Base-by-base conservation (phyloP, 2,888 invertebrate genomes). In the Hartigia nigra region DNA sequence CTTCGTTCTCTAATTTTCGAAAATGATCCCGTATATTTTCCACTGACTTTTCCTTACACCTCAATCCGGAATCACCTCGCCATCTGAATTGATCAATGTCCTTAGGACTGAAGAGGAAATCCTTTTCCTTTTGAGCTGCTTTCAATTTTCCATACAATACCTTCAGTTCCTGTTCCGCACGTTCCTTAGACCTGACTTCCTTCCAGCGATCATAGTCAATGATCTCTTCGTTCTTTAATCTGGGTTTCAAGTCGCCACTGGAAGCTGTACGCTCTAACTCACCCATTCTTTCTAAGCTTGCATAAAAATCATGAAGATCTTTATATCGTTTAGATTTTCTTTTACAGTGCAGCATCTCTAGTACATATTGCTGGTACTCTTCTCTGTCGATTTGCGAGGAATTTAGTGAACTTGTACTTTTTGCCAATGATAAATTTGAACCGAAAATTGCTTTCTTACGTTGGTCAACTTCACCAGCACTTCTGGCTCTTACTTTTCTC, bases 181-280 rank as follows among this genome's bases (percentile, higher is more conserved):
- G 94, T 91, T 97, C 97, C 83, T 96, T 95, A 11, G 94, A 93
- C 77, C 97, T 93, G 34, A 97, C 94, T 91, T 95, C 95, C 89
- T 95, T 96, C 97, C 97, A 97, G 79, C 96, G 94, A 83, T 97
- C 97, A 89, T 96, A 97, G 92, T 97, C 97, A 81, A 97, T 95
- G 12, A 97, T 95, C 90, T 97, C 96, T 86, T 96, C 95, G 87
- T 96, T 95, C 90, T 93, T 95, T 84, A 94, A 93, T 85, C 96
- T 93, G 1, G 96, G 96, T 76, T 95, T 94, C 76, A 96, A 92
- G 86, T 96, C 95, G 74, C 93, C 93, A 0, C 93, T 93, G 0
- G 96, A 96, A 9, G 96, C 96, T 0, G 95, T 95, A 84, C 94
- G 94, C 92, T 98, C 97, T 79, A 98, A 91, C 86, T 97, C 95